Evolutionary conservation across 2,888 invertebrate species (phyloP).

Genomic region (Temnothorax rugatulus): DNA sequence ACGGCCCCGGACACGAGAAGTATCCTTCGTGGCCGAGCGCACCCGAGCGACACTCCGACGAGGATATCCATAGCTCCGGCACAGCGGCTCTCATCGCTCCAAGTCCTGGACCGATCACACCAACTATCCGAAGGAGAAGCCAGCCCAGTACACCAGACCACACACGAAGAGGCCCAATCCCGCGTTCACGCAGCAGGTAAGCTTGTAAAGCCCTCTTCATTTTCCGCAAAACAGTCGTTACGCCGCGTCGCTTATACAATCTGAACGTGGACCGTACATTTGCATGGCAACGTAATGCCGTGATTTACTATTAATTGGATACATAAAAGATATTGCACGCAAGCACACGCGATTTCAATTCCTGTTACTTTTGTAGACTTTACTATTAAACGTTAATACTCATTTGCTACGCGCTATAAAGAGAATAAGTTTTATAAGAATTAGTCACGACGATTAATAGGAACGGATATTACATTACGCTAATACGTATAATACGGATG

Average conservation of each 20-base stretch:
- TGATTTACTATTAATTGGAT: slow-evolving; percentile 46
- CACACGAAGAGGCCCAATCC: slow-evolving; percentile 89
- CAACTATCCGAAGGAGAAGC: slow-evolving; percentile 90
- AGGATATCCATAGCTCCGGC: slow-evolving; percentile 81
- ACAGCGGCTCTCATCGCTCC: slow-evolving; percentile 89
- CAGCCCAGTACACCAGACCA: slow-evolving; percentile 89
- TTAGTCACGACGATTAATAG: slow-evolving; percentile 16
- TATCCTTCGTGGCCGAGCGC: slow-evolving; percentile 92
- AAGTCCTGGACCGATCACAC: slow-evolving; percentile 92
- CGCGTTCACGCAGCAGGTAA: slow-evolving; percentile 88
- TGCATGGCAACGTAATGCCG: slow-evolving; percentile 1
- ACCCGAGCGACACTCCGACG: slow-evolving; percentile 87
- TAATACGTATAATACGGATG: neutral
- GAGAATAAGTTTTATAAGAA: slow-evolving; percentile 1
- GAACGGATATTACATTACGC: neutral
- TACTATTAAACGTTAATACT: slow-evolving; percentile 5
- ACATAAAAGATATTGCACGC: slow-evolving; percentile 33
- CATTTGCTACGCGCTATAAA: neutral
- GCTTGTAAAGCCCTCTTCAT: slow-evolving; percentile 19
- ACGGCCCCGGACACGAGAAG: slow-evolving; percentile 91
- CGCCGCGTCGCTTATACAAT: neutral
- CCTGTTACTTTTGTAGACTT: neutral
- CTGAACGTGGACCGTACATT: neutral
- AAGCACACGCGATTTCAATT: slow-evolving; percentile 26
- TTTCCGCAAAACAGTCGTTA: slow-evolving; percentile 16